phyloP scores from a whole-genome alignment of 2,797 vertebrate species.

The Hyperoplus immaculatus region DNA sequence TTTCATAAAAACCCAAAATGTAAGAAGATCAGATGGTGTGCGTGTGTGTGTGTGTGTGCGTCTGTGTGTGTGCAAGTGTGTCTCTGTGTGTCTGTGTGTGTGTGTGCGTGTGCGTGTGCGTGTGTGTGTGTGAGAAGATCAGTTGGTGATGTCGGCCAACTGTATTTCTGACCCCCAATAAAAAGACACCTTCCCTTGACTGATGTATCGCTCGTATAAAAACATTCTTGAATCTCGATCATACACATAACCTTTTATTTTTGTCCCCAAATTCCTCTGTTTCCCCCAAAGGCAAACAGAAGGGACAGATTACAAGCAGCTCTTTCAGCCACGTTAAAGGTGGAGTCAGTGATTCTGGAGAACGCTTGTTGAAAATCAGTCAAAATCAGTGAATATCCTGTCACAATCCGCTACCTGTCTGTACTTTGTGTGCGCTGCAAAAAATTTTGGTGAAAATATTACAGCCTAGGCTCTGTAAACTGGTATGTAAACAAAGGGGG shows the following conservation, averaged over 20 bases:
- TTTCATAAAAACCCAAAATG: slow-evolving; percentile 35
- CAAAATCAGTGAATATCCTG: too few relatives aligned
- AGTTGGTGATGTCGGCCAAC: slow-evolving; percentile 14
- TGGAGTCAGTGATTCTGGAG: too few relatives aligned
- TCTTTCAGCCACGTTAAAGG: slow-evolving; percentile 55
- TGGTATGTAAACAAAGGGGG: too few relatives aligned
- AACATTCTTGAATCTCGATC: slow-evolving; percentile 33
- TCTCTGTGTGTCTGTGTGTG: too few relatives aligned
- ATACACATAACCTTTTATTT: slow-evolving; percentile 23
- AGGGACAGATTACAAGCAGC: slow-evolving; percentile 41
- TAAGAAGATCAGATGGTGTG: slow-evolving; percentile 7
- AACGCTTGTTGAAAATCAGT: too few relatives aligned
- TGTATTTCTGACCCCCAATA: slow-evolving; percentile 35
- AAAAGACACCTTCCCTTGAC: slow-evolving; percentile 21
- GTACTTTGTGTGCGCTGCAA: too few relatives aligned
- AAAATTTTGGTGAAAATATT: too few relatives aligned
- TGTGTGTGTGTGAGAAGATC: neutral
- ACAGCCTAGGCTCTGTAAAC: too few relatives aligned
- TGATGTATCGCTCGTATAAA: slow-evolving; percentile 45
- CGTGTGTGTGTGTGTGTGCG: too few relatives aligned
- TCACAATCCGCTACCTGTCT: too few relatives aligned
- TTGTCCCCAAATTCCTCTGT: slow-evolving; percentile 12
- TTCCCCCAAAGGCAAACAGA: slow-evolving; percentile 27
- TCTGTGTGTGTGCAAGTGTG: too few relatives aligned
- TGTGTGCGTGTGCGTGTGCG: too few relatives aligned